Conservation (phyloP, 2,888 invertebrate species). For the Cerastoderma edule region DNA sequence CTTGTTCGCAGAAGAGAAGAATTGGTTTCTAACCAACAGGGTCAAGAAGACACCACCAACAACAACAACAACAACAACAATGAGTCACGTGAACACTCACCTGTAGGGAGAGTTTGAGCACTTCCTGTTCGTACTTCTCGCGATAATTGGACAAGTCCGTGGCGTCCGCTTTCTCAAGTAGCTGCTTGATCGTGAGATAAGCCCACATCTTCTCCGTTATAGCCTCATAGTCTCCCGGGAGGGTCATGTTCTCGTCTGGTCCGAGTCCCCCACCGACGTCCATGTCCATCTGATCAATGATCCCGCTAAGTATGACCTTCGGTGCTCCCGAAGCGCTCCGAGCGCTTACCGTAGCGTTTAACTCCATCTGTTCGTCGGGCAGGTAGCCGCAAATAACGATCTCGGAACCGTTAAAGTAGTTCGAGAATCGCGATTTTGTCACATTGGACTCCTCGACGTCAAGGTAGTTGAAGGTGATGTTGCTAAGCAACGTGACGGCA, state of each 20-base stretch:
- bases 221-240: slow-evolving; percentile 43
- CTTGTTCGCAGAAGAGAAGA: too few relatives aligned
- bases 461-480: slow-evolving; percentile 88
- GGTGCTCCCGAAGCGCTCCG: too few relatives aligned
- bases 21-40: too few relatives aligned
- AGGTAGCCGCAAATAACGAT: slow-evolving; percentile 59
- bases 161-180: slow-evolving; percentile 60
- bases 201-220: slow-evolving; percentile 78
- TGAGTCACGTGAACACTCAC: too few relatives aligned
- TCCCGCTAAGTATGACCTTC: too few relatives aligned
- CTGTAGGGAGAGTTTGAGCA: slow-evolving; percentile 69
- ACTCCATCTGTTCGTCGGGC: too few relatives aligned
- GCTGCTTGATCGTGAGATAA: slow-evolving; percentile 73
- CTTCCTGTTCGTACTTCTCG: slow-evolving; percentile 50
- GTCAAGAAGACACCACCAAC: too few relatives aligned
- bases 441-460: slow-evolving; percentile 72
- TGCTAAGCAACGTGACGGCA: slow-evolving; percentile 88
- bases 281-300: slow-evolving; percentile 13
- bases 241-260: slow-evolving; percentile 40
- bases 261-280: slow-evolving; percentile 7
- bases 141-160: slow-evolving; percentile 37
- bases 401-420: slow-evolving; percentile 72
- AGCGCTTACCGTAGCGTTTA: too few relatives aligned
- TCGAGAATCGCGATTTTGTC: slow-evolving; percentile 58
- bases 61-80: too few relatives aligned